Percentiles rank a stretch among this genome's conserved stretches.
These are phyloP conservation scores for Dasyurus viverrinus DNA, from an alignment of 2,113 vertebrate genomes.

Conservation along the genomic window DNA sequence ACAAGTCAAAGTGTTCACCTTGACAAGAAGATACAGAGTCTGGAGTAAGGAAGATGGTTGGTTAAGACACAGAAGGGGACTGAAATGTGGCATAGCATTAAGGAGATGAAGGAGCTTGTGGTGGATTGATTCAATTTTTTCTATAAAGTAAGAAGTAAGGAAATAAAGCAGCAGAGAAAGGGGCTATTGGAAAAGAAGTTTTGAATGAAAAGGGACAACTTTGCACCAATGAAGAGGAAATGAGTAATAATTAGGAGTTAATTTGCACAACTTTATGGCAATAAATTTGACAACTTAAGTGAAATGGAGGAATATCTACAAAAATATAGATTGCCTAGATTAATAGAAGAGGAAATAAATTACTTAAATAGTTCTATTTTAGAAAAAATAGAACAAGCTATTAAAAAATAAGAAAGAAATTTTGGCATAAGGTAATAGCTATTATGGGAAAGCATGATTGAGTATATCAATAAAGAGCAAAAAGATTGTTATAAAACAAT, in stretches of 20 bases:
- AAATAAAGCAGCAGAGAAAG: background rate
- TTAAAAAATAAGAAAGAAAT: background rate
- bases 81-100: background rate
- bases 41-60: background rate
- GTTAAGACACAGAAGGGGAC: background rate
- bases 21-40: background rate
- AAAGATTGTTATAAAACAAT: background rate
- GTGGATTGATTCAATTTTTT: background rate
- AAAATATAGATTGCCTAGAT: too few relatives aligned
- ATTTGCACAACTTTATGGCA: too few relatives aligned
- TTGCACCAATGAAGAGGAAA: too few relatives aligned
- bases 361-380: too few relatives aligned
- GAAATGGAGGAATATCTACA: too few relatives aligned
- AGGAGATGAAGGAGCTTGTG: background rate
- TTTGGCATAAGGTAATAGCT: background rate
- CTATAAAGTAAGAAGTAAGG: background rate
- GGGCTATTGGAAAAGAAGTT: background rate
- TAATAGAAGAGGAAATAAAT: too few relatives aligned
- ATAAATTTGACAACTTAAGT: too few relatives aligned
- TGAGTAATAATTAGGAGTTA: too few relatives aligned
- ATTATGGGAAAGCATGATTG: background rate
- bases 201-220: too few relatives aligned
- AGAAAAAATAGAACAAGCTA: too few relatives aligned
- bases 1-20: background rate
- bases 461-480: background rate